Conservation (phyloP, 2,888 invertebrate genomes). For the Epistrophe eligans region DNA sequence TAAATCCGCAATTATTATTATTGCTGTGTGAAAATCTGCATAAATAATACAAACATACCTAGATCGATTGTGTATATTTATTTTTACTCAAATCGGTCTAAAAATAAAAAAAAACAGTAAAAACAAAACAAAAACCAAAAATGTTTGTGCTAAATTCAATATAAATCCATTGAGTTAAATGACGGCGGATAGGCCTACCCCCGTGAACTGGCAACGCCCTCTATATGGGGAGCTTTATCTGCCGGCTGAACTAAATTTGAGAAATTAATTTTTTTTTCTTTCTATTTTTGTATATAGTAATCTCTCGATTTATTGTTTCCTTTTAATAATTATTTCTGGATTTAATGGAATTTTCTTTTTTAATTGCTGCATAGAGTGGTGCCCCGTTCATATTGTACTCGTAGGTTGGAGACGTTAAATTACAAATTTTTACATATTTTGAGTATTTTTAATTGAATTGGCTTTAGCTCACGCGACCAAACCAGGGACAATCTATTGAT, state of each 20-base stretch:
- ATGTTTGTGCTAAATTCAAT: conserved; percentile 51
- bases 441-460: conserved; percentile 47
- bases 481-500: conserved; percentile 36
- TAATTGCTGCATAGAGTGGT: conserved; percentile 20
- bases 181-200: conserved; percentile 37
- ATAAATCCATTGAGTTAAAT: conserved; percentile 18
- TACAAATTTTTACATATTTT: conserved; percentile 52
- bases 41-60: conserved; percentile 52
- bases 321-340: conserved; percentile 66
- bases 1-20: too few species aligned
- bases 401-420: conserved; percentile 32
- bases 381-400: background rate
- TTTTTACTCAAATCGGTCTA: conserved; percentile 59
- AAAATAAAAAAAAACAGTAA: conserved; percentile 47
- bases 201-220: conserved; percentile 26
- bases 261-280: conserved; percentile 46
- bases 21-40: conserved; percentile 50
- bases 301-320: conserved; percentile 50
- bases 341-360: conserved; percentile 40
- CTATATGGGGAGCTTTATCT: conserved; percentile 28
- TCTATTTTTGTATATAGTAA: conserved; percentile 21
- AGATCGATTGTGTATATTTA: conserved; percentile 65
- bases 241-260: conserved; percentile 59
- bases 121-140: background rate
- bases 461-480: conserved; percentile 41